Evolutionary conservation across 2,888 invertebrate genomes (phyloP).

Genomic region (Drosophila mayaguana): DNA sequence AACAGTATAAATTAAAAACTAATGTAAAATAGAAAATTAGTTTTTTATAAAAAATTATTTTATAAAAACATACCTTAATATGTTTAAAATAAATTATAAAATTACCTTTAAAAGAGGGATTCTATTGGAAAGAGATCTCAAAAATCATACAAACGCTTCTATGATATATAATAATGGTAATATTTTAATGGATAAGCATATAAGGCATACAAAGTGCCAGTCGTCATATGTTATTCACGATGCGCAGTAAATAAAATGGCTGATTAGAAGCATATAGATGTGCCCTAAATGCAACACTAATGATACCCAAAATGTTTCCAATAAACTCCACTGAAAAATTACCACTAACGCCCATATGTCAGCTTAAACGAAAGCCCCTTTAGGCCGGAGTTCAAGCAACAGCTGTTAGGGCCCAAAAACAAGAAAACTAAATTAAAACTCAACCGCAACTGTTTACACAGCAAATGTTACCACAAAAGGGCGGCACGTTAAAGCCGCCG

Average conservation of each 20-base stretch:
- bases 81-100: neutral
- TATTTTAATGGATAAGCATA: neutral
- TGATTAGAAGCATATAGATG: slow-evolving; percentile 33
- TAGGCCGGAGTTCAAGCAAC: slow-evolving; percentile 42
- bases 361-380: slow-evolving; percentile 69
- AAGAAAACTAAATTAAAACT: slow-evolving; percentile 77
- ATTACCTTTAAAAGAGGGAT: too few relatives aligned
- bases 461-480: slow-evolving; percentile 78
- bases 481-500: slow-evolving; percentile 51
- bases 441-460: slow-evolving; percentile 80
- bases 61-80: too few relatives aligned
- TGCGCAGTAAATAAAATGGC: slow-evolving; percentile 18
- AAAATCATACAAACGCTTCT: neutral
- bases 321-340: slow-evolving; percentile 76
- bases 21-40: neutral
- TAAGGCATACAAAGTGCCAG: slow-evolving; percentile 2
- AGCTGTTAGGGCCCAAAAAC: slow-evolving; percentile 58
- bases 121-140: neutral
- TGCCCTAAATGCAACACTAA: slow-evolving; percentile 46
- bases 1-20: neutral
- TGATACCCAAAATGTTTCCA: slow-evolving; percentile 51
- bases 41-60: too few relatives aligned
- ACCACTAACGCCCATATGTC: slow-evolving; percentile 79
- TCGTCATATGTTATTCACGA: slow-evolving; percentile 7
- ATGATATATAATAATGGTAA: neutral